Evolutionary conservation across 1,140 invertebrate species (phyloP), one percentile per base, ranked within the genome.

Genomic region (Lucilia cuprina): DNA sequence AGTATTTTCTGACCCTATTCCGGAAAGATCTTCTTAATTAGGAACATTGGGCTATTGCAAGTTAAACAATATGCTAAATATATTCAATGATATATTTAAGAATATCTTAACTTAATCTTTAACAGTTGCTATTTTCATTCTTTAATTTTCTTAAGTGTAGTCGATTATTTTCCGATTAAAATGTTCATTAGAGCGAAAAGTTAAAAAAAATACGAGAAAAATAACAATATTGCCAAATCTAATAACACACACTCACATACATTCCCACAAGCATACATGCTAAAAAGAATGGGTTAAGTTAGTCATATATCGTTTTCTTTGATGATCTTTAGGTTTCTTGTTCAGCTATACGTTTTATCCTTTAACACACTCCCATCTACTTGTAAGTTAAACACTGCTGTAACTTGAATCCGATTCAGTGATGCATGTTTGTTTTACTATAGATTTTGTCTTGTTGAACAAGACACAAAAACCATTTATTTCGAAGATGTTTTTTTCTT

Each of bases 351-450:
- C 10, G 65, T 70, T 70, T 70, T 70, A 70, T 70, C 65, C 65
- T 70, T 70, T 21, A 3, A 25, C 19, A 70, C 19, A 70, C 5
- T 70, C 19, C 65, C 5, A 70, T 17, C 65, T 41, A 55, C 50
- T 55, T 55, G 50, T 13, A 4, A 55, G 50, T 55, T 55, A 55
- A 55, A 55, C 50, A 55, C 50, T 17, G 12, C 5, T 55, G 12
- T 17, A 55, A 55, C 50, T 41, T 41, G 50, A 55, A 55, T n/a
- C 65, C n/a, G 14, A 70, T 70, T 49, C 77, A 80, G 4, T 80
- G 77, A 80, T 49, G 47, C 77, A 80, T 80, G 77, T 14, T 13
- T 80, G 41, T 80, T 78, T 78, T 78, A 1, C 75, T 19, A 49
- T 19, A 50, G n/a, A 80, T 80, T 80, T 80, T 25, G 47, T 49